Conservation (phyloP, 2,797 vertebrate genomes). For the Basileuterus tristriatus region DNA sequence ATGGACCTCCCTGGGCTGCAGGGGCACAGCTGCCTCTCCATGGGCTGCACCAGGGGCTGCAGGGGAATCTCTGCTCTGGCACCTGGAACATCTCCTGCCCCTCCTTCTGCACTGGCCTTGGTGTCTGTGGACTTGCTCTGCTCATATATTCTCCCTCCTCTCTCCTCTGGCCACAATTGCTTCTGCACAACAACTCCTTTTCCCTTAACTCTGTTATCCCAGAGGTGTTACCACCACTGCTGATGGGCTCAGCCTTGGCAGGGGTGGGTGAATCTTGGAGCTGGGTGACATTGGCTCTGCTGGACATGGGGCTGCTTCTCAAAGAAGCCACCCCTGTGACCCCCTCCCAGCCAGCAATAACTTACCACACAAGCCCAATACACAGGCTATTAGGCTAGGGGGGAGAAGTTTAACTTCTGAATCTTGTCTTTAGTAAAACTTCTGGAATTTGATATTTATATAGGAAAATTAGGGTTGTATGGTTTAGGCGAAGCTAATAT, state of each 20-base stretch:
- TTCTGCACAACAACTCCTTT: not conserved
- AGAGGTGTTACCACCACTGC: too few species aligned
- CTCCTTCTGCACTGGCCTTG: not conserved
- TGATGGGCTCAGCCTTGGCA: not conserved
- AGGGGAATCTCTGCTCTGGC: rapidly evolving
- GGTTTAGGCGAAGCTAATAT: not conserved
- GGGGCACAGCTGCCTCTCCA: not conserved
- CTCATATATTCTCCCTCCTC: not conserved
- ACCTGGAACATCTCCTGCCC: not conserved
- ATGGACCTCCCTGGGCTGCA: not conserved
- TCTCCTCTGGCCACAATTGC: not conserved
- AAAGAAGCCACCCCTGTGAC: not conserved
- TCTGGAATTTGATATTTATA: not conserved
- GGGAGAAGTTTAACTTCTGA: not conserved
- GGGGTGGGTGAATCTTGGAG: not conserved
- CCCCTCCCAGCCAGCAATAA: not conserved
- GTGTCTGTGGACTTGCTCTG: not conserved
- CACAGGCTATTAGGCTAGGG: not conserved
- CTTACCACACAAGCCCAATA: not conserved
- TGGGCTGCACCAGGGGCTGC: not conserved
- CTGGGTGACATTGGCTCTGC: not conserved
- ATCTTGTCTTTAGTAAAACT: not conserved
- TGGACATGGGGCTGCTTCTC: not conserved
- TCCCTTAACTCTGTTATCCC: not conserved
- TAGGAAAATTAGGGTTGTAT: not conserved